Base-by-base conservation (phyloP, 2,797 vertebrate species). In the Macrochelys suwanniensis region DNA sequence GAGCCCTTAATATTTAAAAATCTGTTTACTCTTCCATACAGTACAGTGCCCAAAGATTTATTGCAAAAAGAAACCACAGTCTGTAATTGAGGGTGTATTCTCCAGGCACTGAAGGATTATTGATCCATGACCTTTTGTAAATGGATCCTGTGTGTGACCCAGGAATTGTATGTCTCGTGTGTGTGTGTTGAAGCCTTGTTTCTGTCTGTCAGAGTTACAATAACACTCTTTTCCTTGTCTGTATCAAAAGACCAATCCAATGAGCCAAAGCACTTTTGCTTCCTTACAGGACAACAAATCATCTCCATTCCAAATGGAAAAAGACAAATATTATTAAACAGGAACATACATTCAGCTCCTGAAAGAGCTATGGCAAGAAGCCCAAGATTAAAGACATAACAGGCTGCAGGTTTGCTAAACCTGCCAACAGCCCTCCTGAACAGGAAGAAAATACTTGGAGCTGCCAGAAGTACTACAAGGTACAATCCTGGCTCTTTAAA, bases 361-460 rank as follows among this genome's bases (percentile, higher is more conserved):
- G 79, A 87, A 90, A 15, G 50, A 97, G 31, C 26, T 54, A 25
- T 80, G 94, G 96, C 97, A 86, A 94, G 89, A 86, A 96, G 93
- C 92, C 95, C 92, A 83, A 88, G 88, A 86, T 92, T 95, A 87
- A 97, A 97, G 94, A 93, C 94, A 51, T 85, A 92, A 95, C 89
- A 96, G 96, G 93, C 93, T 96, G 93, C 96, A 98, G 97, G 95
- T 97, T 89, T 2, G 79, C 92, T 94, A 45, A 92, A 91, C 81
- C 84, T 97, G 97, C 98, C 98, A 98, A 87, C 86, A 93, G 88
- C 9, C 50, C 96, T 97, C 96, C 96, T 93, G 90, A 94, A 96
- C 89, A 97, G 98, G 96, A 98, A 98, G 97, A 97, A 94, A 95
- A 90, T 94, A 92, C 96, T 98, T 97, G 97, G 88, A 94, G 53